Evolutionary conservation across 2,888 invertebrate species (phyloP).

Genomic region (Amitus sp.): DNA sequence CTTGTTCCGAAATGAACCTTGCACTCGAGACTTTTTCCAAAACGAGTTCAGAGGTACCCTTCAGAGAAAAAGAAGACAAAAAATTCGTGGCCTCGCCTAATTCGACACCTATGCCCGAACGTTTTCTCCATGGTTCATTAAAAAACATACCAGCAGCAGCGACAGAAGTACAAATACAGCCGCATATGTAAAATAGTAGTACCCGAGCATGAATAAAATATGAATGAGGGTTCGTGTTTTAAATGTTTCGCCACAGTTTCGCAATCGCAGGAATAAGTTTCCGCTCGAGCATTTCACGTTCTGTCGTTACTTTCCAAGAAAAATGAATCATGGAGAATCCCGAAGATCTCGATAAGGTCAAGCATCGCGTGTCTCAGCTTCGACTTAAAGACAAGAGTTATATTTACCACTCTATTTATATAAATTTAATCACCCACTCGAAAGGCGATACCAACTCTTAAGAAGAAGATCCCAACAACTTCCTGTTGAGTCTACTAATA

Average conservation of each 20-base stretch:
- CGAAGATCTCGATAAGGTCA: background rate
- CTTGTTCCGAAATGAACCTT: too few relatives aligned
- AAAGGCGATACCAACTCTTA: background rate
- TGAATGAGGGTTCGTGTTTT: background rate
- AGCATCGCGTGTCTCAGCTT: background rate
- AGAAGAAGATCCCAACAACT: background rate
- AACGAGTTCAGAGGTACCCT: too few relatives aligned
- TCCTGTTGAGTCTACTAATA: constrained; percentile 1
- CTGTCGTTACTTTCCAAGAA: background rate
- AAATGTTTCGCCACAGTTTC: background rate
- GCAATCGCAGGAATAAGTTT: background rate
- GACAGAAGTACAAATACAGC: too few relatives aligned
- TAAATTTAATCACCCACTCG: constrained; percentile 4
- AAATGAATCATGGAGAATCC: background rate
- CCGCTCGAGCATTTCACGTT: background rate
- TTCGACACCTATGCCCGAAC: too few relatives aligned
- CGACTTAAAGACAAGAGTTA: background rate
- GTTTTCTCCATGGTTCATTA: too few relatives aligned
- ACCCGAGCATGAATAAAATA: too few relatives aligned
- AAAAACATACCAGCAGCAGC: too few relatives aligned
- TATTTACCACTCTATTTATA: constrained; percentile 2
- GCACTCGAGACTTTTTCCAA: too few relatives aligned
- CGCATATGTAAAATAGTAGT: too few relatives aligned
- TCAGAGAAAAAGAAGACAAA: too few relatives aligned
- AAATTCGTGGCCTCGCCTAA: too few relatives aligned